phyloP scores from a whole-genome alignment of 37 sponge, comb jelly and placozoan genomes.

The Agelas oroides region DNA sequence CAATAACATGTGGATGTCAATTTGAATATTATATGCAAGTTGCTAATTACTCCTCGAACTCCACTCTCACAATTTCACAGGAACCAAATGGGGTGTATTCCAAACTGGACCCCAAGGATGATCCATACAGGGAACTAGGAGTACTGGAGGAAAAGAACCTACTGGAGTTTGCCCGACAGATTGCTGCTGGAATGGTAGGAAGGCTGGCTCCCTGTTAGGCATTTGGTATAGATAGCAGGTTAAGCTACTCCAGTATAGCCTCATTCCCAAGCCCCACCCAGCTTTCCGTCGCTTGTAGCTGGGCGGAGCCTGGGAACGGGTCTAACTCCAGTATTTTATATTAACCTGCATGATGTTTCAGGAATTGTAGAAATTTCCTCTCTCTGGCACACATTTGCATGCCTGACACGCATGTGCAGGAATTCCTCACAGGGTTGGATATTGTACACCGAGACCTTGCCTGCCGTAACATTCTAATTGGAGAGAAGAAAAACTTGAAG shows the following conservation, averaged over 20 bases:
- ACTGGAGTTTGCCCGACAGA: constrained; percentile 66
- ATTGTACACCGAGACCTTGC: constrained; percentile 85
- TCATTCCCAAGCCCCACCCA: no score
- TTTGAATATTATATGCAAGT: no score
- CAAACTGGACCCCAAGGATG: background rate
- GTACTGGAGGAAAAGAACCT: constrained; percentile 47
- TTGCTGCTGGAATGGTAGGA: constrained; percentile 81
- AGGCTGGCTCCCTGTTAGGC: no score
- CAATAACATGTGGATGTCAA: no score
- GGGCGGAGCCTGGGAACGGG: no score
- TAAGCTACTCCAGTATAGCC: background rate
- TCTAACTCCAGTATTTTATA: background rate
- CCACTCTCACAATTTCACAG: constrained; percentile 2
- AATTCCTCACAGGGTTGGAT: constrained; percentile 52
- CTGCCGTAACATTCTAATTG: constrained; percentile 81
- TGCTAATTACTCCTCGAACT: no score
- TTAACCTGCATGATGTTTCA: background rate
- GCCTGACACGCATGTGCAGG: constrained; percentile 39
- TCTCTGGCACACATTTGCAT: no score
- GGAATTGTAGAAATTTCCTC: background rate
- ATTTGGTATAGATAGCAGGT: background rate
- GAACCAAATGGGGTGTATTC: constrained; percentile 57
- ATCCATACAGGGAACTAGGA: constrained; percentile 29
- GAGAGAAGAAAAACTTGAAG: constrained; percentile 74
- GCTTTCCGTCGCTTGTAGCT: no score